phyloP scores from a whole-genome alignment of 2,113 vertebrate species.

The Centropus unirufus region DNA sequence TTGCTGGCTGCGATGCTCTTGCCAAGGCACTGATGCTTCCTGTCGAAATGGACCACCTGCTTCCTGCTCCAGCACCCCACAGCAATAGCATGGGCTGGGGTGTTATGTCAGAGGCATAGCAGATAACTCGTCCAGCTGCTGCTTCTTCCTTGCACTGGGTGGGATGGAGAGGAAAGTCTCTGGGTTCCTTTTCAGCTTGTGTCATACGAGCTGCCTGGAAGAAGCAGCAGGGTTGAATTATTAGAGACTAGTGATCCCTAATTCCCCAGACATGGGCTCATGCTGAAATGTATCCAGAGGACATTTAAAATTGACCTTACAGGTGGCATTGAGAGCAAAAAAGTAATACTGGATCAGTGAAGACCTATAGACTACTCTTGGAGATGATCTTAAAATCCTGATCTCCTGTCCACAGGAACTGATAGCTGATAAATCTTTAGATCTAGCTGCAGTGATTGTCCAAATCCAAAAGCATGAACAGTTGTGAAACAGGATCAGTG shows the following conservation, averaged over 20 bases:
- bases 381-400: not conserved
- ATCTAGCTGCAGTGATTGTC: not conserved
- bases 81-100: not conserved
- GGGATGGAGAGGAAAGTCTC: not conserved
- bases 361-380: not conserved
- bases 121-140: constrained; percentile 5
- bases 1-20: not conserved
- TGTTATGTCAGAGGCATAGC: not conserved
- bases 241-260: not conserved
- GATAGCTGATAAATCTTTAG: not conserved
- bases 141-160: not conserved
- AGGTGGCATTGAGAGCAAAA: not conserved
- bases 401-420: not conserved
- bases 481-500: not conserved
- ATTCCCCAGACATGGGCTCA: not conserved
- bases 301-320: not conserved
- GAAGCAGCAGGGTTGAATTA: not conserved
- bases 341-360: not conserved
- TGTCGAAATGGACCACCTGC: constrained; percentile 15
- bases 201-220: not conserved
- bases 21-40: not conserved
- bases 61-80: rapidly evolving
- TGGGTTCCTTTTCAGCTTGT: not conserved
- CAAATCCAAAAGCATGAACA: not conserved
- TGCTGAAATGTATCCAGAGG: not conserved